Evolutionary conservation across 2,113 vertebrate genomes (phyloP), one percentile per base, ranked within the genome.

Genomic region (Paratilapia polleni): DNA sequence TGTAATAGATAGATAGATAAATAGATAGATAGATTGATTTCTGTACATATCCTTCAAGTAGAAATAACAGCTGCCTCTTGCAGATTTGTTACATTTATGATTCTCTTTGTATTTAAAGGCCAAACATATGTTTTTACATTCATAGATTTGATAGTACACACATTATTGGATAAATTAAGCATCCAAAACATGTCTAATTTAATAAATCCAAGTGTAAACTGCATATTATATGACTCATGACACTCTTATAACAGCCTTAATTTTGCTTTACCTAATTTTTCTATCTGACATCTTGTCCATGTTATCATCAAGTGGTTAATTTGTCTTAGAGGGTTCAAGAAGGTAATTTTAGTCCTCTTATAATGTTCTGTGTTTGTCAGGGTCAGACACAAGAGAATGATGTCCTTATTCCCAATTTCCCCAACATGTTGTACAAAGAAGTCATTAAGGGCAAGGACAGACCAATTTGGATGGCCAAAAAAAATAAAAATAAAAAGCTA

Each of bases 221-320:
- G 19, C 31, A 15, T 49, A 57, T 77, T 80, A 11, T 73, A 15
- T 83, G 26, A 28, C 81, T 84, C 36, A 62, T 15, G 20, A 28
- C 57, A 52, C 43, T 56, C 38, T 88, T 47, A 77, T 19, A 73
- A 57, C 8, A 70, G 49, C 34, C 15, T 28, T 36, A 63, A 41
- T 66, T 82, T 43, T 36, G 68, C 13, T 47, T 77, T 4, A 28
- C 20, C 64, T 34, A 6, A 82, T 74, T 77, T 74, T 60, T 64
- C 13, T 75, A 28, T 52, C 20, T 70, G 17, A 77, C 36, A 59
- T 38, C 28, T 13, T 63, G 17, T 78, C 73, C 26, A 56, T 63
- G 47, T 56, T 78, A 24, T 2, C 22, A 54, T 47, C 14, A 19
- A 26, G 15, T 68, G 17, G 22, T 4, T 47, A 52, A 73, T 59